A percentile compares a stretch with the other conserved stretches of the same genome.
Conservation (phyloP, 2,113 vertebrate species). For the Atrichornis clamosus region DNA sequence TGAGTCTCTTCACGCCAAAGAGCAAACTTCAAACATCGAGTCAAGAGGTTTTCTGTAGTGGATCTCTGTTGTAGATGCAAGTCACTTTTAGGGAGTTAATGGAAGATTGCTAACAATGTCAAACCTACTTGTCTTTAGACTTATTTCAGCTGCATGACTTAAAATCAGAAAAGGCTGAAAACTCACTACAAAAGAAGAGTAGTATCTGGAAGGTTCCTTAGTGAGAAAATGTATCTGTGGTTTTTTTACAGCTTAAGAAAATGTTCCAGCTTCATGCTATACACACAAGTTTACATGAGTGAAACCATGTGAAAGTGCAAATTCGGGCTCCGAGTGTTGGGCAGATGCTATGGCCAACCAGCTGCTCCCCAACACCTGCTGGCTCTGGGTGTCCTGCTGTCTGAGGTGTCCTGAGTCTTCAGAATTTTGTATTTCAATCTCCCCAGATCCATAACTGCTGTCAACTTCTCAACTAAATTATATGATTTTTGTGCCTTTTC, state of each 20-base stretch:
- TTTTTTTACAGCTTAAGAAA: no score
- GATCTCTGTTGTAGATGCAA: neutral
- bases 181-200: neutral
- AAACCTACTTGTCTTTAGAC: neutral
- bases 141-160: neutral
- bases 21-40: neutral
- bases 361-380: neutral
- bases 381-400: neutral
- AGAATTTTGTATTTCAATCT: neutral
- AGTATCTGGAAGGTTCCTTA: neutral
- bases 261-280: no score
- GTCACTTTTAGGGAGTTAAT: neutral
- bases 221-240: neutral
- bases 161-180: neutral
- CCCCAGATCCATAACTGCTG: neutral
- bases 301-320: neutral
- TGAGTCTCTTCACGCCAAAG: neutral
- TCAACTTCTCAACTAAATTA: neutral
- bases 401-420: no score
- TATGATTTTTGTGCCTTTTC: neutral
- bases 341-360: neutral
- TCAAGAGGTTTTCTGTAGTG: neutral
- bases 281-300: fast-evolving
- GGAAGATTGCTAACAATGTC: neutral
- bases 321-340: neutral